phyloP scores from a whole-genome alignment of 2,113 vertebrate genomes.

The Reinhardtius hippoglossoides region DNA sequence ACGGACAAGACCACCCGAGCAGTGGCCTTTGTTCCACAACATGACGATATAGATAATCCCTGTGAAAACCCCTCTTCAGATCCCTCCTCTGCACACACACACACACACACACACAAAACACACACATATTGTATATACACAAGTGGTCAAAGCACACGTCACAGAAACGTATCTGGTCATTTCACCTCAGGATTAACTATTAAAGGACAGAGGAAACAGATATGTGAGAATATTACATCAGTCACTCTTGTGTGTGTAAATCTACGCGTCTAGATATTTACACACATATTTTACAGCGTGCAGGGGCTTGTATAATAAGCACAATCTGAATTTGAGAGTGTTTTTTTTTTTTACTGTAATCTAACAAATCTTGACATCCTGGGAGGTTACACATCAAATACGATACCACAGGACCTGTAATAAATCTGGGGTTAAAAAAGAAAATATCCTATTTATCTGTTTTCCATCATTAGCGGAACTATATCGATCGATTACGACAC shows the following conservation, averaged over 20 bases:
- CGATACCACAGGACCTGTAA: background rate
- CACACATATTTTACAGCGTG: no score
- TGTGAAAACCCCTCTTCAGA: background rate
- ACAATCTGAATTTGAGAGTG: no score
- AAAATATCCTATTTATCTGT: background rate
- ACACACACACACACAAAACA: background rate
- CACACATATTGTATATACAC: background rate
- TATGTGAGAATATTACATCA: no score
- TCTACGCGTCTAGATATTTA: no score
- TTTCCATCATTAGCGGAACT: slow-evolving; percentile 10
- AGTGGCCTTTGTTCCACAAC: slow-evolving; percentile 23
- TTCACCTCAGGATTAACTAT: background rate
- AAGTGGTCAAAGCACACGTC: background rate
- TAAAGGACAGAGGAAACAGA: background rate
- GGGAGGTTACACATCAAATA: background rate
- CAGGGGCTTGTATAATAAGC: no score
- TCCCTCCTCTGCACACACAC: background rate
- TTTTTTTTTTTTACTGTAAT: background rate
- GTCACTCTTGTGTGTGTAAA: no score
- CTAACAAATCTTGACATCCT: background rate
- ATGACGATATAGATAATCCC: slow-evolving; percentile 20
- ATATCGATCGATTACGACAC: background rate
- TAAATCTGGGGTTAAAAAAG: background rate
- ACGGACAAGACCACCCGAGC: slow-evolving; percentile 33
- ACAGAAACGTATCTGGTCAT: slow-evolving; percentile 22